Base-by-base conservation (phyloP, 2,888 invertebrate genomes). In the Platycheirus rosarum region DNA sequence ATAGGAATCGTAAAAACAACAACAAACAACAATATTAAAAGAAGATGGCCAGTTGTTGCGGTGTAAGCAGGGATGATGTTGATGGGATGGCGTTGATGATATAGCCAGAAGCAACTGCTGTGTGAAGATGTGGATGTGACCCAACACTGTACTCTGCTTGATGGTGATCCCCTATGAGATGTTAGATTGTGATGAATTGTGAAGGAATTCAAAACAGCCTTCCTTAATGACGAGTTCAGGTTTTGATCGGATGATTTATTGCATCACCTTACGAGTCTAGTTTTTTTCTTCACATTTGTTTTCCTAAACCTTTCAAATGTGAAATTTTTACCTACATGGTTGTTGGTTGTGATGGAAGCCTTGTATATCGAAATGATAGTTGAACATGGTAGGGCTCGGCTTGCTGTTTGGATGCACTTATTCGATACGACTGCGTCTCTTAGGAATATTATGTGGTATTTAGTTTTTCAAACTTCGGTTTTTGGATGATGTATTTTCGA, bases 211-310 rank as follows among this genome's bases (percentile, higher is more conserved):
- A 46, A 66, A 66, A 32, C 69, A 49, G 40, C 7, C 62, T 32
- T 62, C 14, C 46, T 14, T 29, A 63, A 35, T 26, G 66, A 62
- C 20, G 32, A 23, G 29, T 18, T 53, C n/a, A 55, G 42, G 35
- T 46, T 53, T 70, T 75, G 65, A 80, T 62, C 76, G 69, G 70
- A 70, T 76, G 75, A 80, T 80, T 76, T 80, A 80, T 76, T 53
- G 53, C 46, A 23, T 32, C 16, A 46, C 53, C 62, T 78, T 62
- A 44, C 29, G 66, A 14, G n/a, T n/a, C n/a, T n/a, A n/a, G n/a
- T n/a, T n/a, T n/a, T n/a, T n/a, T n/a, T n/a, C n/a, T n/a, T n/a
- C n/a, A n/a, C n/a, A n/a, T n/a, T n/a, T n/a, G n/a, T n/a, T n/a
- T n/a, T n/a, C n/a, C n/a, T n/a, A n/a, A n/a, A n/a, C n/a, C n/a